These are phyloP conservation scores for Pollimyrus isidori DNA, from an alignment of 2,113 vertebrate species.

Conservation along the genomic window DNA sequence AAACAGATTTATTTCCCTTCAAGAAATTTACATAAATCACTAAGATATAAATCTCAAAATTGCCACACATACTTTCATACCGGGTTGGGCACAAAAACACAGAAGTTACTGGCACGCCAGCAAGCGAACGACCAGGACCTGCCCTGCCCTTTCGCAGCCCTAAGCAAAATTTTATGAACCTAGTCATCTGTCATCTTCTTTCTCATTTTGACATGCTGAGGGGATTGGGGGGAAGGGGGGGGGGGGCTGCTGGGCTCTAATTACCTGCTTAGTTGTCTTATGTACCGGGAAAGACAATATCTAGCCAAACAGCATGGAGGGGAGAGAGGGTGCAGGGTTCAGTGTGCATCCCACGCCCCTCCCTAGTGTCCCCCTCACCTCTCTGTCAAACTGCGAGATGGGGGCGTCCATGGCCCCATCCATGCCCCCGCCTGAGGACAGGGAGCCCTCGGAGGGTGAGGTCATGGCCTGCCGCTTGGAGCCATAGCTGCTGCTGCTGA, in stretches of 20 bases:
- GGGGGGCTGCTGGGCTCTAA: background rate
- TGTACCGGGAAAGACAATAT: background rate
- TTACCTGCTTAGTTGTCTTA: background rate
- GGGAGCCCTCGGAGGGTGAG: conserved; percentile 86
- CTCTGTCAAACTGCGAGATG: conserved; percentile 84
- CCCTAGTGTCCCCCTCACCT: conserved; percentile 62
- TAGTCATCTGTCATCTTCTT: background rate
- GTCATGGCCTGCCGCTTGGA: conserved; percentile 85
- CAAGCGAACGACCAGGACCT: background rate
- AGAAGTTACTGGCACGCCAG: background rate
- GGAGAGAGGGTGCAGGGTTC: conserved; percentile 23
- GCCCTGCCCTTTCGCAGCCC: background rate
- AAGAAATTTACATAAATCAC: background rate
- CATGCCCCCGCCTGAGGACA: conserved; percentile 90
- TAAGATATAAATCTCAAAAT: background rate
- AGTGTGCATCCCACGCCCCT: background rate
- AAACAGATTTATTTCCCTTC: background rate
- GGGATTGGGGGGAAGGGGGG: background rate
- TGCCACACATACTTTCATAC: background rate
- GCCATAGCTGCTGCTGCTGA: conserved; percentile 82
- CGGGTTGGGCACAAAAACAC: background rate
- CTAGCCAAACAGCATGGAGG: background rate
- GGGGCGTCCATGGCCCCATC: conserved; percentile 80
- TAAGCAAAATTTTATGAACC: background rate
- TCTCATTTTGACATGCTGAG: background rate